Evolutionary conservation across 1,140 invertebrate genomes (phyloP).

Genomic region (Drosophila arizonae): DNA sequence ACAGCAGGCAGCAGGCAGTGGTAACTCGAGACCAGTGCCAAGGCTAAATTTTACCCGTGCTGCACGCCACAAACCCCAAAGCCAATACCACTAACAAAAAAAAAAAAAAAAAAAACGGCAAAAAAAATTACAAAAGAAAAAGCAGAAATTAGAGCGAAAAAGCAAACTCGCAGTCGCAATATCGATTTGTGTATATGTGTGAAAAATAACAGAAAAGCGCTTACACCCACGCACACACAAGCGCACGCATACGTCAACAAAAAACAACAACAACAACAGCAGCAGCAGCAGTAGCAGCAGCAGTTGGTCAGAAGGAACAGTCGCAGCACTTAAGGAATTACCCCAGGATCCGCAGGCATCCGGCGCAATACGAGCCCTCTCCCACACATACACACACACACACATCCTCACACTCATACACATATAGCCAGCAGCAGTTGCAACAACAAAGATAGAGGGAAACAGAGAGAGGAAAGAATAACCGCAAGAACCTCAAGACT

Average conservation of each 20-base stretch:
- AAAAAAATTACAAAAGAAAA: slow-evolving; percentile 11
- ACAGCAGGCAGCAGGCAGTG: slow-evolving; percentile 16
- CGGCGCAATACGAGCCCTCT: background rate
- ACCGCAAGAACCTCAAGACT: slow-evolving; percentile 65
- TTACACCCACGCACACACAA: slow-evolving; percentile 45
- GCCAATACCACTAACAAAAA: slow-evolving; percentile 15
- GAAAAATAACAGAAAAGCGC: slow-evolving; percentile 59
- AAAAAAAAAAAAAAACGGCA: slow-evolving; percentile 11
- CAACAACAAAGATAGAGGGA: slow-evolving; percentile 11
- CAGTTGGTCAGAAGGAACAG: slow-evolving; percentile 34
- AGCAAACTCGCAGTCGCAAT: slow-evolving; percentile 49
- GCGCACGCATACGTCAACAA: slow-evolving; percentile 43
- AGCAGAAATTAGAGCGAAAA: slow-evolving; percentile 38
- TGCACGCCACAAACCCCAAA: slow-evolving; percentile 22
- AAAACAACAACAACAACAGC: slow-evolving; percentile 4
- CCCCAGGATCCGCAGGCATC: slow-evolving; percentile 33
- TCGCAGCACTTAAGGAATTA: slow-evolving; percentile 46
- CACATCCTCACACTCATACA: background rate
- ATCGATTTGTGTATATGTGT: slow-evolving; percentile 78
- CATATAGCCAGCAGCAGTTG: background rate
- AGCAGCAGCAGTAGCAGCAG: background rate
- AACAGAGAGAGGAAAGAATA: slow-evolving; percentile 12
- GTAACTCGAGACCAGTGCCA: slow-evolving; percentile 31
- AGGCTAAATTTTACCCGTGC: slow-evolving; percentile 25
- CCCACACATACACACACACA: slow-evolving; percentile 24